Percentiles rank a stretch among this genome's conserved stretches.
Evolutionary conservation across 2,113 vertebrate genomes (phyloP).

Genomic region (Onychostruthus taczanowskii): DNA sequence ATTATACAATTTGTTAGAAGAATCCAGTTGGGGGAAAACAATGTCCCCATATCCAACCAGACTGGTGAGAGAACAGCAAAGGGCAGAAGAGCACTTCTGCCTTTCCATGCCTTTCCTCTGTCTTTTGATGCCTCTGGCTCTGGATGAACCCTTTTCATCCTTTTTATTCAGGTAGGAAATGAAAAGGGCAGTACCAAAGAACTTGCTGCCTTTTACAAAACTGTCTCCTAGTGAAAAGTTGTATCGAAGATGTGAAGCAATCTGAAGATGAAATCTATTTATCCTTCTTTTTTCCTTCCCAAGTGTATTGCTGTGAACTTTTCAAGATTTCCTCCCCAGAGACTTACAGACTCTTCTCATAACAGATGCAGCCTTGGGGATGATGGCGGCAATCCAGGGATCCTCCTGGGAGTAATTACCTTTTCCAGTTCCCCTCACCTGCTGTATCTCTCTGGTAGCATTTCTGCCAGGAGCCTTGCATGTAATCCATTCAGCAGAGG

Average conservation of each 20-base stretch:
- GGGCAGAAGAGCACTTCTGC: background rate
- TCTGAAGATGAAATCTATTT: background rate
- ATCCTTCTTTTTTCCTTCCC: background rate
- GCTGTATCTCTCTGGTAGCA: background rate
- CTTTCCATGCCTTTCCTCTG: background rate
- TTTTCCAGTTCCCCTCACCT: background rate
- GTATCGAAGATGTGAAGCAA: background rate
- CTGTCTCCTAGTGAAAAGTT: background rate
- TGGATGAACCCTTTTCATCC: background rate
- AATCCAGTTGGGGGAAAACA: background rate
- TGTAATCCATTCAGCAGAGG: constrained; percentile 24
- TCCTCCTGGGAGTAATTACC: constrained; percentile 5
- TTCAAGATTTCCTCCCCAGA: background rate
- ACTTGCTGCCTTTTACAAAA: background rate
- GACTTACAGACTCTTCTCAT: background rate
- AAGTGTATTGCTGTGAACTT: background rate
- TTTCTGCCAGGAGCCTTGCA: background rate
- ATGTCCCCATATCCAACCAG: background rate
- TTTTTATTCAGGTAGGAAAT: background rate
- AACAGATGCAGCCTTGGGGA: background rate
- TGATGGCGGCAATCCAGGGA: fast-evolving
- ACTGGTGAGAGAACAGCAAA: background rate
- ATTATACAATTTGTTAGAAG: background rate
- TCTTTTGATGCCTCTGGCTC: background rate
- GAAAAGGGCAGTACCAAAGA: background rate